Percentiles rank a stretch among this genome's conserved stretches.
Conservation (phyloP, 2,888 invertebrate genomes). For the Romanomermis culicivorax region DNA sequence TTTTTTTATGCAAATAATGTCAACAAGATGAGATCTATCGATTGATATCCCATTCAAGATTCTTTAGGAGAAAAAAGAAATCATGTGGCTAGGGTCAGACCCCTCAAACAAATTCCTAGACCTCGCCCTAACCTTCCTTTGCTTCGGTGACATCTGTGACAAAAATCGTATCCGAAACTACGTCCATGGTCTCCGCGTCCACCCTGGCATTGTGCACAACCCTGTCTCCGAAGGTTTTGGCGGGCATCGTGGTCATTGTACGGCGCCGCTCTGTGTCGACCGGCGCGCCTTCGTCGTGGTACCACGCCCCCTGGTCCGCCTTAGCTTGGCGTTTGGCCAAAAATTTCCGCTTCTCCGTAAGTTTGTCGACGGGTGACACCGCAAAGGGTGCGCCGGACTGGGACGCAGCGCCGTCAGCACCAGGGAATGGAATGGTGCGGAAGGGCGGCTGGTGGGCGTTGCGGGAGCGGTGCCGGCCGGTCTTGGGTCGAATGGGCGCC, state of each 20-base stretch:
- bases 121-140: background rate
- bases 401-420: no score
- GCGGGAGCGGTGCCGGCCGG: no score
- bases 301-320: background rate
- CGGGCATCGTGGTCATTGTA: background rate
- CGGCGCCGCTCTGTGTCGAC: no score
- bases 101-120: no score
- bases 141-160: background rate
- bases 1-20: no score
- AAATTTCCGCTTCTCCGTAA: background rate
- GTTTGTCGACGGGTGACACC: background rate
- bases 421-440: background rate
- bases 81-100: no score
- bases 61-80: no score
- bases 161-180: background rate
- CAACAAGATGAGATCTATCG: no score
- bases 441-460: background rate
- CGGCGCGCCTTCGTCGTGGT: background rate
- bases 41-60: no score
- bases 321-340: background rate
- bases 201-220: background rate
- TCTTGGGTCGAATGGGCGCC: background rate
- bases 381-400: background rate
- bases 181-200: background rate
- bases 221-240: no score